Percentiles rank a stretch among this genome's conserved stretches.
Evolutionary conservation across 2,888 invertebrate species (phyloP).

Genomic region (Drosophila suboccidentalis): DNA sequence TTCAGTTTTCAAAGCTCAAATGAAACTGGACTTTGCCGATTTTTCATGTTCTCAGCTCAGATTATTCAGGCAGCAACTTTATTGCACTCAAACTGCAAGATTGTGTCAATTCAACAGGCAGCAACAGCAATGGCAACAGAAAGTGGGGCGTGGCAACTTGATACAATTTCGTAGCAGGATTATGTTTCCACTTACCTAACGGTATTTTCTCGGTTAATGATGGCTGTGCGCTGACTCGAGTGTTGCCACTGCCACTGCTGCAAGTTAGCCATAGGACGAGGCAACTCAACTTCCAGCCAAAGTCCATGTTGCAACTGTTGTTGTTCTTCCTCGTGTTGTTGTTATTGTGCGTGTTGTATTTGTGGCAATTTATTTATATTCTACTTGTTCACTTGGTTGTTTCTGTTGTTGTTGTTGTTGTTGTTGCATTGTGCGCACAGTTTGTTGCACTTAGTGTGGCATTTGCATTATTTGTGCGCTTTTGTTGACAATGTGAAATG

Average conservation of each 20-base stretch:
- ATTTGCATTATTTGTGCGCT: conserved; percentile 55
- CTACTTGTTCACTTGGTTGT: conserved; percentile 41
- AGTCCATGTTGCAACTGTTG: conserved; percentile 80
- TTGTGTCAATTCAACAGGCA: conserved; percentile 39
- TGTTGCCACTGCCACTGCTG: conserved; percentile 64
- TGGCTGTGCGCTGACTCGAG: conserved; percentile 81
- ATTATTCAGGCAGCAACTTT: conserved; percentile 33
- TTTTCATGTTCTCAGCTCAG: conserved; percentile 4
- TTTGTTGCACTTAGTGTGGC: conserved; percentile 48
- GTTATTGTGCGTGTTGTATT: conserved; percentile 38
- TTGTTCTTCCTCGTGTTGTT: conserved; percentile 16
- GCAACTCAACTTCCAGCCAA: conserved; percentile 77
- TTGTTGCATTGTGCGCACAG: conserved; percentile 46
- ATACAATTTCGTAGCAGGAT: conserved; percentile 25
- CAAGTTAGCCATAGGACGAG: conserved; percentile 83
- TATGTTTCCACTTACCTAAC: conserved; percentile 83
- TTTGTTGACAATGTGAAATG: conserved; percentile 24
- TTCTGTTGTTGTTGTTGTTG: conserved; percentile 33
- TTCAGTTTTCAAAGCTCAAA: conserved; percentile 63
- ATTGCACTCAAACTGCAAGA: conserved; percentile 32
- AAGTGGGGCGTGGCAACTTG: conserved; percentile 18
- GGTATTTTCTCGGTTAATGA: conserved; percentile 86
- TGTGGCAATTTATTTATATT: conserved; percentile 24
- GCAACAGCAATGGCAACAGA: background rate
- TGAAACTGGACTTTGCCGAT: conserved; percentile 21